These are phyloP conservation scores for Diploptera punctata DNA, from an alignment of 2,888 invertebrate species.

Conservation along the genomic window DNA sequence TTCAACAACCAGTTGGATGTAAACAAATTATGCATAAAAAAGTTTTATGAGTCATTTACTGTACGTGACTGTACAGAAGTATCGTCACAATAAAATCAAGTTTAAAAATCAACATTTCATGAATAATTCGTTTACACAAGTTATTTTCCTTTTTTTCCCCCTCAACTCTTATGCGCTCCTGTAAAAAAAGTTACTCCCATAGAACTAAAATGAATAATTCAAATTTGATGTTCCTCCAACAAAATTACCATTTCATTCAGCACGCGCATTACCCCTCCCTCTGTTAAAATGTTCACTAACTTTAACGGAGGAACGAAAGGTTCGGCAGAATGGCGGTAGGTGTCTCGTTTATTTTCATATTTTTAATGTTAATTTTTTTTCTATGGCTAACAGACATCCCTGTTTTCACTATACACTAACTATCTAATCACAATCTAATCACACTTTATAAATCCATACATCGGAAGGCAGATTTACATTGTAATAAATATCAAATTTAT, in stretches of 20 bases:
- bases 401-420: too few relatives aligned
- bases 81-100: conserved; percentile 23
- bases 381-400: background rate
- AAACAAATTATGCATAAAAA: too few relatives aligned
- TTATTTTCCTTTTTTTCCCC: conserved; percentile 5
- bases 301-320: background rate
- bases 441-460: too few relatives aligned
- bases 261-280: conserved; percentile 15
- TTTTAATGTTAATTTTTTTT: background rate
- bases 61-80: conserved; percentile 1
- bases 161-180: background rate
- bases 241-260: conserved; percentile 25
- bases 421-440: too few relatives aligned
- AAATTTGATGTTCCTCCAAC: conserved; percentile 24
- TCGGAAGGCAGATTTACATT: too few relatives aligned
- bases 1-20: too few relatives aligned
- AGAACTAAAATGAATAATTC: conserved; percentile 29
- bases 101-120: conserved; percentile 26
- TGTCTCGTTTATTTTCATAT: background rate
- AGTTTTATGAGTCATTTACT: too few relatives aligned
- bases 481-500: too few relatives aligned
- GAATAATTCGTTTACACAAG: conserved; percentile 29
- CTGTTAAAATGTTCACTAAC: conserved; percentile 4
- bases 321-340: background rate
- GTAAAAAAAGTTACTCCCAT: conserved; percentile 16